Evolutionary conservation across 2,797 vertebrate genomes (phyloP).

Genomic region (Antennarius maculatus): DNA sequence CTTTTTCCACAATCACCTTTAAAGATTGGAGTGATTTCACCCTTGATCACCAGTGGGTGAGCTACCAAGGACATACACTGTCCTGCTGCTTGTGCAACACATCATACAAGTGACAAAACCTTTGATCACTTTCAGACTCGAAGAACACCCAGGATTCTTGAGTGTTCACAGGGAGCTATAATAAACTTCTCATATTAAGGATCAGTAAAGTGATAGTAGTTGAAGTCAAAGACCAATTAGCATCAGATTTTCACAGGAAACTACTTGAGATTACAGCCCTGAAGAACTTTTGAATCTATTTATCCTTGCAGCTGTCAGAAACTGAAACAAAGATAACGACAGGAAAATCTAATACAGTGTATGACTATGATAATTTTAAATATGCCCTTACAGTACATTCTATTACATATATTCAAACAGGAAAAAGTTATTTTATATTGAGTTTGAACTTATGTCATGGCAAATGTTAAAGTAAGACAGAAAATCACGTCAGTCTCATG

Average conservation of each 20-base stretch:
- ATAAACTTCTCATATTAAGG: slow-evolving; percentile 40
- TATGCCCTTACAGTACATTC: no score
- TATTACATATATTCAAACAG: no score
- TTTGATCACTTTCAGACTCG: slow-evolving; percentile 20
- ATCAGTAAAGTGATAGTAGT: slow-evolving; percentile 21
- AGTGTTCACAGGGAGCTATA: slow-evolving; percentile 44
- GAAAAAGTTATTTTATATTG: neutral
- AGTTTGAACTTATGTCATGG: neutral
- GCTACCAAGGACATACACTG: slow-evolving; percentile 56
- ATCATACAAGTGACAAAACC: slow-evolving; percentile 40
- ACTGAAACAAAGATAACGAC: slow-evolving; percentile 28
- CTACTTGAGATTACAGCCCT: slow-evolving; percentile 23
- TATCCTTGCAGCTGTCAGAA: slow-evolving; percentile 30
- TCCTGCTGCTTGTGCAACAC: slow-evolving; percentile 35
- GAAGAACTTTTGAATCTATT: slow-evolving; percentile 36
- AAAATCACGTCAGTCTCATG: neutral
- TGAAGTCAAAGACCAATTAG: slow-evolving; percentile 28
- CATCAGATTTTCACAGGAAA: slow-evolving; percentile 33
- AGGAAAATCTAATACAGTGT: slow-evolving; percentile 16
- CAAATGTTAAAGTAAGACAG: neutral
- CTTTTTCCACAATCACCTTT: slow-evolving; percentile 62
- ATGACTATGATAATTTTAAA: neutral
- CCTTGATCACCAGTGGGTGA: slow-evolving; percentile 65
- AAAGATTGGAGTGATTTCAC: slow-evolving; percentile 69
- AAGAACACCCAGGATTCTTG: slow-evolving; percentile 25